Evolutionary conservation across 2,113 vertebrate species (phyloP), one percentile per base, ranked within the genome.

Genomic region (Cynoglossus semilaevis): DNA sequence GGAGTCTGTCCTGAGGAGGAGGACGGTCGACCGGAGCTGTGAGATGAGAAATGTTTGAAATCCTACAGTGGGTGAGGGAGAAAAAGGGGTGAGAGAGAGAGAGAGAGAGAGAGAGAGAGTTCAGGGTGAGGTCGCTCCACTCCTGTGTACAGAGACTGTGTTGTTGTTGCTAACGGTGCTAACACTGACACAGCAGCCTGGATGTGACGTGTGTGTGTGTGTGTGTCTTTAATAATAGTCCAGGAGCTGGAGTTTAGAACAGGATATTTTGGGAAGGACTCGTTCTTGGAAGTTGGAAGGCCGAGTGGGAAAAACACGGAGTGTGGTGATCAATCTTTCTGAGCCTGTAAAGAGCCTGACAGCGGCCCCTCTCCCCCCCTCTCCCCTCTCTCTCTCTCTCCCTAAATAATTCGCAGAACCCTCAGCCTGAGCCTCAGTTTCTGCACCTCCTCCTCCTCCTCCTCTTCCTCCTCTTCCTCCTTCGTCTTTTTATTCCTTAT

Each of bases 241-340:
- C 75, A 50, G 63, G 63, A 63, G 61, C 67, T 73, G 59, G 71
- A 78, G 65, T 62, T 78, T 53, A 72, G 63, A 43, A n/a, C 66
- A 57, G 74, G 80, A 78, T 85, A 84, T 89, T 91, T 51, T 80
- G 77, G 85, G 84, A 80, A 84, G 71, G 74, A 68, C 62, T 70
- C 61, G 6, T 29, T 29, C 22, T 29, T 29, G 22, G 64, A 11
- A 41, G 11, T 11, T 38, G 75, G 59, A 77, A 53, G 68, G 63
- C 79, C 72, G 72, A 56, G 76, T 81, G 77, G 81, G 17, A 15
- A 12, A 53, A 38, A 70, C 60, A 41, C 2, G 14, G 10, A 83
- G 79, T 63, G 79, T 54, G 82, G 87, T 89, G 74, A 99, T 99
- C 96, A 99, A 98, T 99, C 96, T 99, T 96, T 91, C 79, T 65